A percentile compares a stretch with the other conserved stretches of the same genome.
phyloP scores from a whole-genome alignment of 2,113 vertebrate species.

The Mus musculus region GRCm39 chr7:143597501-143598000 shows the following conservation, averaged over 20 bases:
- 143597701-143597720: rapidly evolving
- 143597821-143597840: rapidly evolving
- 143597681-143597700: background rate
- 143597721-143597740: rapidly evolving
- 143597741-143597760: rapidly evolving
- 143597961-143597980: background rate
- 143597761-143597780: background rate
- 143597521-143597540: background rate
- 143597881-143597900: rapidly evolving
- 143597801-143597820: rapidly evolving
- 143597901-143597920: rapidly evolving
- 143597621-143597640: background rate
- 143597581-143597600: rapidly evolving
- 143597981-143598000: background rate
- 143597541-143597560: background rate
- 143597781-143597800: background rate
- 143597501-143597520: background rate
- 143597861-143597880: rapidly evolving
- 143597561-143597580: rapidly evolving
- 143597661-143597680: background rate
- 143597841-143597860: rapidly evolving
- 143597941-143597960: background rate
- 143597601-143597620: background rate
- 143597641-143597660: rapidly evolving
- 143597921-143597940: rapidly evolving